phyloP scores from a whole-genome alignment of 2,113 vertebrate species.

The Anas platyrhynchos region DNA sequence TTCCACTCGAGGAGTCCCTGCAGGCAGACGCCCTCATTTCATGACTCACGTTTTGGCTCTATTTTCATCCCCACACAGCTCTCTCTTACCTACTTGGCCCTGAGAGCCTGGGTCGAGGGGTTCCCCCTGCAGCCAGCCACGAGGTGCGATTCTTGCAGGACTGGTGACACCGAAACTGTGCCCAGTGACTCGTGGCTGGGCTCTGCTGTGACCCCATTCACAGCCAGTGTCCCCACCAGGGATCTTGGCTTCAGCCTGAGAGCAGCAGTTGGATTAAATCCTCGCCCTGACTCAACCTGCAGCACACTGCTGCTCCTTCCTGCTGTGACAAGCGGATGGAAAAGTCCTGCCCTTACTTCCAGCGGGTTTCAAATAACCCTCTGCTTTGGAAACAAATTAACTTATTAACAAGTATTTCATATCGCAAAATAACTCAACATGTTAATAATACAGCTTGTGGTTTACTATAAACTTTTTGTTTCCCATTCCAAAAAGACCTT shows the following conservation, averaged over 20 bases:
- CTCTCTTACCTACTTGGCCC: not conserved
- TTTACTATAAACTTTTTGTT: not conserved
- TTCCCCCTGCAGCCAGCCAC: not conserved
- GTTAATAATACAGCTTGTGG: not conserved
- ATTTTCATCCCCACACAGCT: not conserved
- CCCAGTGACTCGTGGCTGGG: not conserved
- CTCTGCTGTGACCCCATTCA: not conserved
- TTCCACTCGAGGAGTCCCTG: not conserved
- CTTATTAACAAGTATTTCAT: not conserved
- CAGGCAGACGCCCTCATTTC: not conserved
- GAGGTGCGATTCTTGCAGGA: not conserved
- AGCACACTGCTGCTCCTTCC: not conserved
- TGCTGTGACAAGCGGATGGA: not conserved
- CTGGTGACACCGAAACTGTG: not conserved
- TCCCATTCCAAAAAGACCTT: not conserved
- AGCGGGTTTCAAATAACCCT: not conserved
- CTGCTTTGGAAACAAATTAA: not conserved
- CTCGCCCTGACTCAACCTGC: constrained; percentile 5
- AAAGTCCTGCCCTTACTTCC: not conserved
- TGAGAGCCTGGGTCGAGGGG: fast-evolving
- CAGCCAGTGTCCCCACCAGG: not conserved
- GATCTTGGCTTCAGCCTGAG: not conserved
- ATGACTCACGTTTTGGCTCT: not conserved
- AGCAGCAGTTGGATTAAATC: constrained; percentile 22
- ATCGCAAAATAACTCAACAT: not conserved